Conservation (phyloP, 2,888 invertebrate species). For the Lasioglossum villosulum region DNA sequence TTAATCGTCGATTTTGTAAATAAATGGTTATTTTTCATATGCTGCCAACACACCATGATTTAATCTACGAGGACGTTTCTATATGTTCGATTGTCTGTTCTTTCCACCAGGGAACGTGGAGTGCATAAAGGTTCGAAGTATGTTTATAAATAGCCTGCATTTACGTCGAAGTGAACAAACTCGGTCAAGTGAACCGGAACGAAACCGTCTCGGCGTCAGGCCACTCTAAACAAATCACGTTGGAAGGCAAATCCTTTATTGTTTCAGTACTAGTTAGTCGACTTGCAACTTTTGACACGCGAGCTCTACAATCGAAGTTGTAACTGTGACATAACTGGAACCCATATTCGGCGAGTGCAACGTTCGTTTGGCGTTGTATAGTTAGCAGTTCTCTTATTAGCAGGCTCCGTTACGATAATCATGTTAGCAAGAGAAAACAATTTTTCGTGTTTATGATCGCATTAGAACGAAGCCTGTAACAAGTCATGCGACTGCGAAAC, state of each 20-base stretch:
- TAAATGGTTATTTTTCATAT: no score
- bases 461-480: background rate
- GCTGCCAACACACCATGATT: no score
- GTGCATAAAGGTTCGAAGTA: background rate
- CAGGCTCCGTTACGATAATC: background rate
- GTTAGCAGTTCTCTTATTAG: background rate
- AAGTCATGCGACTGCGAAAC: background rate
- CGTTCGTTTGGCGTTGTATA: background rate
- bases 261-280: background rate
- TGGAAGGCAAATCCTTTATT: background rate
- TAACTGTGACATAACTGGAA: background rate
- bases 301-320: background rate
- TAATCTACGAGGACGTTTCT: no score
- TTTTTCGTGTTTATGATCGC: background rate
- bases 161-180: background rate
- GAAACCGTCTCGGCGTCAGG: background rate
- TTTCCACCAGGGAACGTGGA: background rate
- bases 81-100: background rate
- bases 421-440: background rate
- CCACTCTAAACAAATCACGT: background rate
- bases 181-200: constrained; percentile 2
- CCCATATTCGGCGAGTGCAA: background rate
- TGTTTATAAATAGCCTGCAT: background rate
- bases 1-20: no score
- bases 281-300: constrained; percentile 2